Base-by-base conservation (phyloP, 1,140 invertebrate species). In the Chymomyza costata region DNA sequence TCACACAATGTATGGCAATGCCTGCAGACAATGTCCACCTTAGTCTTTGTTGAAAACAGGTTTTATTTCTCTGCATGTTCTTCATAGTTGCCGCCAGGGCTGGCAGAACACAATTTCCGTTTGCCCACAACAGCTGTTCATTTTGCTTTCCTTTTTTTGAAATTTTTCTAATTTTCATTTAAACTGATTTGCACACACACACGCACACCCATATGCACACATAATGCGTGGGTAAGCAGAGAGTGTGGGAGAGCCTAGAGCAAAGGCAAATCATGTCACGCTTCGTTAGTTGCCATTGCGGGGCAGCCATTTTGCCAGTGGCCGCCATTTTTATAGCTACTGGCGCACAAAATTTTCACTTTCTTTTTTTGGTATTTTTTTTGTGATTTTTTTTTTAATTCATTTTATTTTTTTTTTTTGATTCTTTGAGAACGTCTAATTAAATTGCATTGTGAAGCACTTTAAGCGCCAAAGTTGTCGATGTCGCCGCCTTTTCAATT, bases 361-460 rank as follows among this genome's bases (percentile, higher is more conserved):
- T 78, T 78, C 62, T 78, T 66, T 57, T 61, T 59, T 65, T 64
- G n/a, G n/a, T n/a, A n/a, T n/a, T n/a, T n/a, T n/a, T n/a, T n/a
- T n/a, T n/a, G n/a, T n/a, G n/a, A n/a, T n/a, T n/a, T n/a, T n/a
- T n/a, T n/a, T n/a, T n/a, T n/a, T n/a, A n/a, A n/a, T n/a, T n/a
- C n/a, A n/a, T n/a, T n/a, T n/a, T n/a, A n/a, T n/a, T n/a, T n/a
- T n/a, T n/a, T n/a, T n/a, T n/a, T n/a, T n/a, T n/a, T n/a, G n/a
- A n/a, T n/a, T n/a, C n/a, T n/a, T n/a, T n/a, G n/a, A n/a, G n/a
- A n/a, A n/a, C n/a, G n/a, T n/a, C n/a, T 76, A 76, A 76, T 76
- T 76, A 76, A 76, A 76, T 76, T 78, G 71, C 71, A 76, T 66
- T 71, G 64, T 51, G 71, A 78, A 76, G 71, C 71, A 78, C 71